Evolutionary conservation across 2,888 invertebrate genomes (phyloP), one percentile per base, ranked within the genome.

Genomic region (Rhagonycha lutea): DNA sequence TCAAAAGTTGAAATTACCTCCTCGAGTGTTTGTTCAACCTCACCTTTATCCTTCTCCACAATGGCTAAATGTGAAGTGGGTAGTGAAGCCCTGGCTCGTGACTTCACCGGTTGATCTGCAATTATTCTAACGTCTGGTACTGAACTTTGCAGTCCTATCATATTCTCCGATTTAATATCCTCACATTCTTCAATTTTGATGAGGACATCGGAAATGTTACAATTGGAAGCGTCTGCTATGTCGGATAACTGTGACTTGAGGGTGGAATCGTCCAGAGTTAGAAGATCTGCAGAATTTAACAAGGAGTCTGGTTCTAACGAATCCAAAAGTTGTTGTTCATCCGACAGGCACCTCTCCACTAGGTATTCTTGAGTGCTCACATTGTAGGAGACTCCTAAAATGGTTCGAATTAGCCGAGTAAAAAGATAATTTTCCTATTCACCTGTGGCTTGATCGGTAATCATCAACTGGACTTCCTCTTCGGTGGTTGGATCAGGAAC

Each of bases 81-180:
- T 70, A 96, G 88, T 79, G 94, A 93, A n/a, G 95, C 95, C 84
- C 93, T 89, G 2, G 96, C 95, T 75, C 95, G 90, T 4, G 94
- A 92, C 73, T 92, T 91, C 69, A 94, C 93, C 14, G 92, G 91
- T 79, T 93, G 92, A 86, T 94, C 94, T 72, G 84, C 83, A 74
- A 88, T 88, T 78, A 84, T 85, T 77, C 85, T 87, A 26, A 88
- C 86, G 77, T 85, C 84, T 4, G 85, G 84, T 65, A 87, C 87
- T 87, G 78, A 69, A 84, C 84, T 68, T 68, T 28, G 28, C 28
- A 28, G 9, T n/a, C 28, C 47, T n/a, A 47, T n/a, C n/a, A 47
- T 47, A 47, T 47, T 47, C n/a, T 47, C 47, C 47, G 47, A 47
- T 47, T 47, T 47, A n/a, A 47, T 47, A n/a, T 70, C 70, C 7